phyloP scores from a whole-genome alignment of 2,888 invertebrate genomes.

The Ariolimax columbianus region DNA sequence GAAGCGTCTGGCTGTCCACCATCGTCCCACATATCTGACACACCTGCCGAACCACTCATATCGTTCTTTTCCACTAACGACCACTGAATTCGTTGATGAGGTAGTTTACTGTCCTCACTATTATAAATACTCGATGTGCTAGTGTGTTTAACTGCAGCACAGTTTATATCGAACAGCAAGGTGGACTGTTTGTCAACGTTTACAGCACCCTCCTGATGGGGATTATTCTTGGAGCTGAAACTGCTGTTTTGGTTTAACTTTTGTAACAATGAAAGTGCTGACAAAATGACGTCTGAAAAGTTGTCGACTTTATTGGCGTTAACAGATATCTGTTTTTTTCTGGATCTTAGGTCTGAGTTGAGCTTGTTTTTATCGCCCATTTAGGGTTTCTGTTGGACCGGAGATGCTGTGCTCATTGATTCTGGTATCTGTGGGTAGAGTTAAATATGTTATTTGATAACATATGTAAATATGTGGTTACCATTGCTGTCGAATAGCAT shows the following conservation, averaged over 20 bases:
- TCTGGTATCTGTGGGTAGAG: background rate
- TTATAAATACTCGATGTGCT: background rate
- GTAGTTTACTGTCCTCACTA: background rate
- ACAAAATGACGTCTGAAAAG: background rate
- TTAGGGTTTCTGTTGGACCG: background rate
- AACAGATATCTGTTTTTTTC: background rate
- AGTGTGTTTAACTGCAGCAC: background rate
- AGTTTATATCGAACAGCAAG: background rate
- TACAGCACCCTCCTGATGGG: background rate
- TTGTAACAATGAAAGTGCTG: background rate
- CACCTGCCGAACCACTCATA: background rate
- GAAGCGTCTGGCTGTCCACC: background rate
- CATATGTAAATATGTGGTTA: no score
- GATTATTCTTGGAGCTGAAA: background rate
- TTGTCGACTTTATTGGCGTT: background rate
- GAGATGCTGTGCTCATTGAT: background rate
- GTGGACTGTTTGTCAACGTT: background rate
- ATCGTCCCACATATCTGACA: constrained; percentile 24
- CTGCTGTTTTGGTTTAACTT: background rate
- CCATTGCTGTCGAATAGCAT: no score
- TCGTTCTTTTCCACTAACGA: background rate
- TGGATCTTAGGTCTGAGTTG: background rate
- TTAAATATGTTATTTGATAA: background rate
- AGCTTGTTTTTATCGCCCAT: background rate
- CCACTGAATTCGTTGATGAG: background rate